Conservation (phyloP, 2,113 vertebrate species). For the Pollachius pollachius region DNA sequence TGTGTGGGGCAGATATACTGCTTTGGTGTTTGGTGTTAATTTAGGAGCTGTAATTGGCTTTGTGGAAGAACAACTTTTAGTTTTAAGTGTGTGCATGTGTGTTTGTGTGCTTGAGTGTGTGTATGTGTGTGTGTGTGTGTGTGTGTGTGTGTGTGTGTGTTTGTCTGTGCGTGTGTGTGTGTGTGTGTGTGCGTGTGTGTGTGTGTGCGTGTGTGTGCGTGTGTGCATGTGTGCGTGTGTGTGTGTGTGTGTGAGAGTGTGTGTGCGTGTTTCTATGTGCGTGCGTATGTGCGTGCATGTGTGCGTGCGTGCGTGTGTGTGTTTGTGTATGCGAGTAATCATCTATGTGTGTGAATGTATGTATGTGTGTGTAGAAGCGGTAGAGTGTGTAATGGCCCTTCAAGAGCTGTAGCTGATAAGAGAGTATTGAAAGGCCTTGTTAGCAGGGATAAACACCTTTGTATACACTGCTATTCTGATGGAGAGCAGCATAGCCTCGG, state of each 20-base stretch:
- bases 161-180: too few relatives aligned
- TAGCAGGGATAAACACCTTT: constrained; percentile 6
- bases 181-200: too few relatives aligned
- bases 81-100: constrained; percentile 1
- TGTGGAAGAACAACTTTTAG: constrained; percentile 24
- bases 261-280: too few relatives aligned
- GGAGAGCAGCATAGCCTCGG: constrained; percentile 9
- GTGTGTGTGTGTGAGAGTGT: constrained; percentile 3
- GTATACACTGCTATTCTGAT: constrained; percentile 19
- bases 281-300: too few relatives aligned
- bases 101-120: background rate
- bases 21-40: constrained; percentile 38
- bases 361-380: constrained; percentile 16
- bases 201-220: background rate
- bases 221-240: background rate
- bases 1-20: constrained; percentile 35
- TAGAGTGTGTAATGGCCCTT: constrained; percentile 16
- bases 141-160: too few relatives aligned
- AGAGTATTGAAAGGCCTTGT: constrained; percentile 9
- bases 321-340: too few relatives aligned
- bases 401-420: constrained; percentile 17
- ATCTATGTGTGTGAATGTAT: background rate
- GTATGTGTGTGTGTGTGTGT: constrained; percentile 4
- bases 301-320: too few relatives aligned
- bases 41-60: constrained; percentile 42